These are phyloP conservation scores for Muntiacus muntjak DNA, from an alignment of 2,113 vertebrate genomes.

Conservation along the genomic window DNA sequence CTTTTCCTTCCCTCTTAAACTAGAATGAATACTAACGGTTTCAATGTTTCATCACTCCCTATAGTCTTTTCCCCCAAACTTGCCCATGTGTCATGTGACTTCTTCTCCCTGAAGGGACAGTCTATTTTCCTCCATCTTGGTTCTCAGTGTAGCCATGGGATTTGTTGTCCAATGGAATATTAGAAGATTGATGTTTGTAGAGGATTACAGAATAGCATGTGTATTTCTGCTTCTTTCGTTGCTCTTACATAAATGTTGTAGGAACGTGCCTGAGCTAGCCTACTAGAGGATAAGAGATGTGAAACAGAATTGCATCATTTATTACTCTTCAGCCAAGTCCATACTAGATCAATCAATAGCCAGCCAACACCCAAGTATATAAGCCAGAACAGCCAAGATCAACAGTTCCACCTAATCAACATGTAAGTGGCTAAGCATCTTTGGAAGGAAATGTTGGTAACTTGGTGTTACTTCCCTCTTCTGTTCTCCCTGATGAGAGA, in stretches of 20 bases:
- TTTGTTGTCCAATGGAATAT: neutral
- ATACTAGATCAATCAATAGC: neutral
- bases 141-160: neutral
- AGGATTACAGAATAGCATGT: neutral
- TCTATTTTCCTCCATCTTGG: neutral
- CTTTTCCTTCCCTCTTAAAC: neutral
- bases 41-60: neutral
- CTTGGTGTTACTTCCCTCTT: neutral
- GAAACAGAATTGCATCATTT: neutral
- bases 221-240: neutral
- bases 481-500: neutral
- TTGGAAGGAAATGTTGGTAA: neutral
- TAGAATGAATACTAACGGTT: neutral
- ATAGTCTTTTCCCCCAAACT: neutral
- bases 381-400: neutral
- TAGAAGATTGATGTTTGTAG: neutral
- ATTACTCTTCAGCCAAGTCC: neutral
- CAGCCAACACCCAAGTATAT: neutral
- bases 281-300: neutral
- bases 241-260: neutral
- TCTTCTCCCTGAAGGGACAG: neutral
- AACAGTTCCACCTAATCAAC: neutral
- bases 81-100: neutral
- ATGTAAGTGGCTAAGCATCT: neutral
- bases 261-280: neutral